Evolutionary conservation across 2,888 invertebrate genomes (phyloP), one percentile per base, ranked within the genome.

Genomic region (Drosophila imparisetae): DNA sequence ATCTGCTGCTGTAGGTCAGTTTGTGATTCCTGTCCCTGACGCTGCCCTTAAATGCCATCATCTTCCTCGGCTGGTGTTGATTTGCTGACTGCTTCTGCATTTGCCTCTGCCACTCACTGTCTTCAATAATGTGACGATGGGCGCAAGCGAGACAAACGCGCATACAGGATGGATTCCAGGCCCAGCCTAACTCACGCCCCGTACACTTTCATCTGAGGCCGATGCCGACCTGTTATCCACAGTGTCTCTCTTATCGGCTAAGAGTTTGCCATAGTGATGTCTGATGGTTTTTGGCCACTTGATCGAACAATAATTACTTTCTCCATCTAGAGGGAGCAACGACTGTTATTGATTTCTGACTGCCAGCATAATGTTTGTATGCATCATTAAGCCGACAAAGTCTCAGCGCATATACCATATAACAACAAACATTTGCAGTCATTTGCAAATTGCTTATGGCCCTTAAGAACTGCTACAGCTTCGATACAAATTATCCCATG

Each of bases 61-160:
- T 81, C 76, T 83, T 72, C 71, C 63, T 55, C 64, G 29, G 63
- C 38, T 70, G 82, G 88, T 83, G 83, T 77, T 86, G 86, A 86
- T 83, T 82, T 80, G 83, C 80, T 88, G 88, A 82, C 81, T 80
- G 88, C 86, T 88, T 76, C 86, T 85, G 85, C 85, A 78, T 77
- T 86, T 86, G 63, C 40, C 40, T 42, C 30, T n/a, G 30, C 75
- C 67, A 52, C 52, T 67, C 61, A 54, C 64, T 60, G 74, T 54
- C 81, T 80, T 86, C 86, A 78, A 83, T 82, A 84, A 85, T 84
- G 86, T 85, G 85, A 84, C 82, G 87, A 86, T 87, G 81, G 76
- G 70, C 65, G 66, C 82, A 85, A 86, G 86, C 72, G 63, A 80
- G 83, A 66, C 73, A 73, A 57, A 54, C 36, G 30, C 58, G 34